These are phyloP conservation scores for Chrysina gloriosa DNA, from an alignment of 2,888 invertebrate species.

Conservation along the genomic window DNA sequence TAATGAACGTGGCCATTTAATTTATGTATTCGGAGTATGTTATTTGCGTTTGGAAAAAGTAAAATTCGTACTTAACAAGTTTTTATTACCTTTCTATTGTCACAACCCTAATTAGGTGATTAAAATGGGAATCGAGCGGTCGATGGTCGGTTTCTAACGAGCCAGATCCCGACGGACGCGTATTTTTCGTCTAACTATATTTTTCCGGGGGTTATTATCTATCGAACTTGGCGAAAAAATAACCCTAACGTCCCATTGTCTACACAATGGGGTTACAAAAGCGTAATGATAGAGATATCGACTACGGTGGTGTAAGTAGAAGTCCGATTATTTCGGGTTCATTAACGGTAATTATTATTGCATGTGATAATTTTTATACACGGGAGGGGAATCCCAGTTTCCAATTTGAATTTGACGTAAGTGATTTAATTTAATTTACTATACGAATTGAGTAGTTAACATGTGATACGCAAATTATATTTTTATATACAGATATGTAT, in stretches of 20 bases:
- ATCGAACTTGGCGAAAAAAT: constrained; percentile 49
- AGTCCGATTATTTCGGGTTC: constrained; percentile 57
- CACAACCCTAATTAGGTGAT: constrained; percentile 58
- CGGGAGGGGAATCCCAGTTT: neutral
- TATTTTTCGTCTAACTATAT: constrained; percentile 54
- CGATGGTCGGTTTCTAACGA: constrained; percentile 46
- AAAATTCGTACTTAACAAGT: no score
- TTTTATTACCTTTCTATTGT: no score
- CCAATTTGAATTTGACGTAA: neutral
- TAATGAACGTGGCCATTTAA: no score
- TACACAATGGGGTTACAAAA: constrained; percentile 46
- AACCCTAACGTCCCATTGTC: constrained; percentile 51
- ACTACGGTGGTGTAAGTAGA: constrained; percentile 58
- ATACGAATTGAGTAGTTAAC: no score
- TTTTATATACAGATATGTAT: no score
- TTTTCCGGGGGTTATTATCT: constrained; percentile 53
- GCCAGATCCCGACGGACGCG: constrained; percentile 56
- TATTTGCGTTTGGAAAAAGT: no score
- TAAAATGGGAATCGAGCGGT: constrained; percentile 53
- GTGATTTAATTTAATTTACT: neutral
- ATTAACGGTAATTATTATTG: constrained; percentile 58
- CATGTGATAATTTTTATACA: neutral
- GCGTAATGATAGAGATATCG: constrained; percentile 58
- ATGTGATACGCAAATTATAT: no score
- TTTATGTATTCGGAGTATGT: no score